Evolutionary conservation across 1,140 invertebrate species (phyloP).

Genomic region (Drosophila ananassae): DNA sequence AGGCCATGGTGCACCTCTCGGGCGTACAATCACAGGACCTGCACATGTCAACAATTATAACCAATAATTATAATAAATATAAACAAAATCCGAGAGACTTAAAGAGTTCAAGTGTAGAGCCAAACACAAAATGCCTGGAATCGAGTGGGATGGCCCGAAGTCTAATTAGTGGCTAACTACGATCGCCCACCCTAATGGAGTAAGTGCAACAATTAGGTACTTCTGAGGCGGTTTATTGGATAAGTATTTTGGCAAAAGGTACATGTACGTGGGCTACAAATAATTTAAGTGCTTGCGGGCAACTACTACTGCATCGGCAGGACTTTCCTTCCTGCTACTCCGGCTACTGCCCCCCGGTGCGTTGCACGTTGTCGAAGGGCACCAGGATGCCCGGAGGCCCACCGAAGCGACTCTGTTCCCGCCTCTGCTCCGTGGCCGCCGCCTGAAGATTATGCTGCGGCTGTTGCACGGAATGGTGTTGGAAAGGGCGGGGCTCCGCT

Average conservation of each 20-base stretch:
- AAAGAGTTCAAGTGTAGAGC: too few species aligned
- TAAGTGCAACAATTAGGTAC: not conserved
- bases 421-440: not conserved
- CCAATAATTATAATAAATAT: too few species aligned
- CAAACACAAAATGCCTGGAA: too few species aligned
- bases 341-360: constrained; percentile 45
- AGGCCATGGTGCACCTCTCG: too few species aligned
- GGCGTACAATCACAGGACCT: too few species aligned
- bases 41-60: too few species aligned
- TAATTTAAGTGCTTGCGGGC: constrained; percentile 71
- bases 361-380: constrained; percentile 76
- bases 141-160: too few species aligned
- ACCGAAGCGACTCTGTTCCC: constrained; percentile 61
- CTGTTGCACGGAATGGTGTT: constrained; percentile 29
- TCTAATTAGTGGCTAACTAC: too few species aligned
- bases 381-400: constrained; percentile 78
- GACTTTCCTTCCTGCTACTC: not conserved
- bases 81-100: too few species aligned
- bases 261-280: constrained; percentile 71
- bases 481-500: constrained; percentile 63
- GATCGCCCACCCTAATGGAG: too few species aligned
- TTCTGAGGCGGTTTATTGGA: constrained; percentile 38
- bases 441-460: not conserved
- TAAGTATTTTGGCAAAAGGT: constrained; percentile 46
- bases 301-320: constrained; percentile 3